Evolutionary conservation across 2,797 vertebrate genomes (phyloP).

Genomic region (Amazona ochrocephala): DNA sequence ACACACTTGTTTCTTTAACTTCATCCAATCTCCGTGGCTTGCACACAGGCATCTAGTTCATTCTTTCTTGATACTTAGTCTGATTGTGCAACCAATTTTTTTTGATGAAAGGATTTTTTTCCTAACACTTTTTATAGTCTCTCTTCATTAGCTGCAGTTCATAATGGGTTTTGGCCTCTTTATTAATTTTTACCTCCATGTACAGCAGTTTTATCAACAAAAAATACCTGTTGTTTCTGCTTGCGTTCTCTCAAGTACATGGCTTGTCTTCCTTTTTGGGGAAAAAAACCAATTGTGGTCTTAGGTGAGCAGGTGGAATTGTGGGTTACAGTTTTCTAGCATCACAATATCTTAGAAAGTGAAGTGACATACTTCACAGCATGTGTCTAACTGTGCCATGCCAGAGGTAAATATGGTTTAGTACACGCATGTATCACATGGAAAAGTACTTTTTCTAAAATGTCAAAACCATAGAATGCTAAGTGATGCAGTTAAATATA

Average conservation of each 20-base stretch:
- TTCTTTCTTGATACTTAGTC: constrained; percentile 33
- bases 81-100: background rate
- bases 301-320: constrained; percentile 9
- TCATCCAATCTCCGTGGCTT: constrained; percentile 41
- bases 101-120: constrained; percentile 48
- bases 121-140: constrained; percentile 10
- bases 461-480: background rate
- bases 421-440: background rate
- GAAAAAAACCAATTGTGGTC: background rate
- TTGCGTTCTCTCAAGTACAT: background rate
- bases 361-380: background rate
- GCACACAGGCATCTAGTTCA: background rate
- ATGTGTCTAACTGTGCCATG: background rate
- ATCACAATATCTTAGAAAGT: background rate
- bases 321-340: background rate
- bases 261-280: constrained; percentile 27
- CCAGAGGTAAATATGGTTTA: background rate
- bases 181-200: constrained; percentile 30
- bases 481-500: background rate
- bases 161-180: constrained; percentile 32
- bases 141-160: constrained; percentile 11
- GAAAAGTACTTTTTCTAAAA: constrained; percentile 1
- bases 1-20: constrained; percentile 33
- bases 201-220: constrained; percentile 7
- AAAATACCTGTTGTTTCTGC: constrained; percentile 18